These are phyloP conservation scores for Lynx canadensis DNA, from an alignment of 2,113 vertebrate species.

Conservation along the genomic window DNA sequence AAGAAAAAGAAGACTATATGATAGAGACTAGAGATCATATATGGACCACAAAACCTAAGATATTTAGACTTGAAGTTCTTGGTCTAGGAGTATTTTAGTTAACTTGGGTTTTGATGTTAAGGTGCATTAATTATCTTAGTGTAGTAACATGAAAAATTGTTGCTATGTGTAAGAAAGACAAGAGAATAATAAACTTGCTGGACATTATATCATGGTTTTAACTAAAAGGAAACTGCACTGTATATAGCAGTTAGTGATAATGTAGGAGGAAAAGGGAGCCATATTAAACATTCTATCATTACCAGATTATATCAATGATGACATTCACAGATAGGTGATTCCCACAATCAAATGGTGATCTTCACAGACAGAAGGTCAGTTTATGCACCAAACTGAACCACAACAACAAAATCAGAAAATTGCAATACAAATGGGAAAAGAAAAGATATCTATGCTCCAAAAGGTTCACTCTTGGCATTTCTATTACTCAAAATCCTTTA, in stretches of 20 bases:
- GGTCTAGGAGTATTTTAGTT: neutral
- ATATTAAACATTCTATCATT: neutral
- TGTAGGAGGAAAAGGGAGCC: neutral
- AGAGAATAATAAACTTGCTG: neutral
- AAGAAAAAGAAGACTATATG: neutral
- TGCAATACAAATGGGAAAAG: neutral
- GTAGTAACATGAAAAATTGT: neutral
- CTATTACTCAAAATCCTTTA: neutral
- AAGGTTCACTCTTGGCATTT: neutral
- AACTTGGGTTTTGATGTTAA: neutral
- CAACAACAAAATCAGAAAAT: neutral
- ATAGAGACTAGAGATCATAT: neutral
- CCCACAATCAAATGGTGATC: neutral
- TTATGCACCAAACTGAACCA: neutral
- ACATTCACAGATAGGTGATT: neutral
- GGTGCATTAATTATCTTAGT: neutral
- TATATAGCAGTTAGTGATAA: neutral
- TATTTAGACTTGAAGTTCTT: neutral
- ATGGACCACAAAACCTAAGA: neutral
- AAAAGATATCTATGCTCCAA: neutral
- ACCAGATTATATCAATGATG: neutral
- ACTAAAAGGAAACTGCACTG: neutral
- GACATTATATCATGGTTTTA: neutral
- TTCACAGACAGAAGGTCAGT: neutral
- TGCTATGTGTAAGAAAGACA: neutral